Conservation (phyloP, 2,888 invertebrate genomes). For the Drosophila rellima region DNA sequence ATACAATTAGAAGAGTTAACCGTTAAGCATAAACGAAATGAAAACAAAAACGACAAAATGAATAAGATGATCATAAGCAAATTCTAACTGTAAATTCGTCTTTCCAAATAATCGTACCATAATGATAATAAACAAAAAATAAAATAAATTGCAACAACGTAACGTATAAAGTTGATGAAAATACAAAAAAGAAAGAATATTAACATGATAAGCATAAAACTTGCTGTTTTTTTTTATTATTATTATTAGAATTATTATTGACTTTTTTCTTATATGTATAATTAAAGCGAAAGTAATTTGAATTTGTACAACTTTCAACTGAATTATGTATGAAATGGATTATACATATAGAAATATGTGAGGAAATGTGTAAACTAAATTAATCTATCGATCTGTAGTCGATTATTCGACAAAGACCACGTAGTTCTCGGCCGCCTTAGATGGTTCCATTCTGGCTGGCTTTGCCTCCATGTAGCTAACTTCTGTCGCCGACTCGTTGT, state of each 20-base stretch:
- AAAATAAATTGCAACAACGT: slow-evolving; percentile 48
- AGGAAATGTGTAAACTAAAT: slow-evolving; percentile 1
- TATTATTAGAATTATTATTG: slow-evolving; percentile 17
- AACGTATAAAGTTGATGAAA: slow-evolving; percentile 36
- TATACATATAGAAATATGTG: neutral
- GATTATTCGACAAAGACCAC: slow-evolving; percentile 68
- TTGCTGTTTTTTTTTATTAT: slow-evolving; percentile 26
- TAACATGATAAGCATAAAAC: slow-evolving; percentile 39
- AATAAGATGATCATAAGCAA: slow-evolving; percentile 50
- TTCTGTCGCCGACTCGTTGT: slow-evolving; percentile 84
- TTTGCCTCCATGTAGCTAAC: slow-evolving; percentile 23
- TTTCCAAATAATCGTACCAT: slow-evolving; percentile 71
- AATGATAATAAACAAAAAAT: slow-evolving; percentile 38
- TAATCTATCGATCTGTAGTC: slow-evolving; percentile 1
- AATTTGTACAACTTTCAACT: slow-evolving; percentile 50
- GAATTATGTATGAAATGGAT: slow-evolving; percentile 3
- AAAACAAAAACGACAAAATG: slow-evolving; percentile 27
- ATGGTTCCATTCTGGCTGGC: slow-evolving; percentile 73
- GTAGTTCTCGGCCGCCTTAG: slow-evolving; percentile 77
- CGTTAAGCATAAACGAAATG: slow-evolving; percentile 27
- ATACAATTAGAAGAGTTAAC: slow-evolving; percentile 55
- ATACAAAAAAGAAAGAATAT: slow-evolving; percentile 32
- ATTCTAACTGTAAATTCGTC: slow-evolving; percentile 75
- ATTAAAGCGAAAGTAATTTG: slow-evolving; percentile 44
- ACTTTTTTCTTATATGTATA: slow-evolving; percentile 37